These are phyloP conservation scores for Phaethon lepturus DNA, from an alignment of 2,113 vertebrate genomes.

Conservation along the genomic window DNA sequence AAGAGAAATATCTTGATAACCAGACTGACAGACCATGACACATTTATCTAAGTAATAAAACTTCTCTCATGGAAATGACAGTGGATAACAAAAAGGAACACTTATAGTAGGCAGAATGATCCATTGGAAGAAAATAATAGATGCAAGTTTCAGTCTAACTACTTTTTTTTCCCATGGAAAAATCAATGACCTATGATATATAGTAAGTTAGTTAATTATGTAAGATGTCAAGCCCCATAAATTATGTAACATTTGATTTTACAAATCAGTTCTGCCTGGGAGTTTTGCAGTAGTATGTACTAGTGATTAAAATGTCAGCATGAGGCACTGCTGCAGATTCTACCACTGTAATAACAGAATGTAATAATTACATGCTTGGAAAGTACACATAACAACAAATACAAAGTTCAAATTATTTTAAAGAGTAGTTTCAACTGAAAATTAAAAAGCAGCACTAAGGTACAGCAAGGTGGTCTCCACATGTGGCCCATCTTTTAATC, in stretches of 20 bases:
- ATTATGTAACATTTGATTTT: conserved; percentile 64
- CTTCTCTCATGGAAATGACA: conserved; percentile 10
- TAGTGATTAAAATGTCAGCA: conserved; percentile 73
- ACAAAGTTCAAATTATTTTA: conserved; percentile 16
- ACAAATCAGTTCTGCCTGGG: conserved; percentile 65
- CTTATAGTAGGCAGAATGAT: conserved; percentile 6
- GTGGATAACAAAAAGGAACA: background rate
- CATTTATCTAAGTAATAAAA: background rate
- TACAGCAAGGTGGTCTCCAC: background rate
- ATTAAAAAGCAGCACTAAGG: background rate
- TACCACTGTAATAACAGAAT: conserved; percentile 38
- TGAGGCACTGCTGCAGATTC: conserved; percentile 48
- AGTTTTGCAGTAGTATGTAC: conserved; percentile 51
- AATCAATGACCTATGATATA: conserved; percentile 61
- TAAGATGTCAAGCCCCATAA: conserved; percentile 40
- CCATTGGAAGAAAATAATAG: conserved; percentile 48
- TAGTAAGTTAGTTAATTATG: conserved; percentile 73
- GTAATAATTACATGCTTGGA: conserved; percentile 43
- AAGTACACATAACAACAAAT: conserved; percentile 39
- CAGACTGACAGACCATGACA: background rate
- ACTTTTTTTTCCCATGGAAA: conserved; percentile 41
- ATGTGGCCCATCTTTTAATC: background rate
- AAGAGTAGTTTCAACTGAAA: background rate
- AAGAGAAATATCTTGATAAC: background rate
- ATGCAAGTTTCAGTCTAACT: conserved; percentile 20